These are phyloP conservation scores for Blomia tropicalis DNA, from an alignment of 2,888 invertebrate species.

Conservation along the genomic window DNA sequence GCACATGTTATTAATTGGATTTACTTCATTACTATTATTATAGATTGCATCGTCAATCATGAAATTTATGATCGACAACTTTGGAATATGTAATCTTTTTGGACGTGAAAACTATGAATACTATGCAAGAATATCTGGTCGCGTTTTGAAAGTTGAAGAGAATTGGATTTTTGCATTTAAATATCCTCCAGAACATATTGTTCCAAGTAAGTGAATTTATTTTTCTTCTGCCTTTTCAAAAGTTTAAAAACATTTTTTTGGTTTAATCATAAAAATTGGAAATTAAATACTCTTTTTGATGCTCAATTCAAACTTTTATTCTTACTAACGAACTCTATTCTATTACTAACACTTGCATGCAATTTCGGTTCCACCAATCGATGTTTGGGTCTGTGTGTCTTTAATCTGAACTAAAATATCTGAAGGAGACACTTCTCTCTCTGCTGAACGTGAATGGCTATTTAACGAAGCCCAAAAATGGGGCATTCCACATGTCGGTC, in stretches of 20 bases:
- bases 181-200: conserved; percentile 54
- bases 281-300: background rate
- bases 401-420: background rate
- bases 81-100: conserved; percentile 84
- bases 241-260: no score
- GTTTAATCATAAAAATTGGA: no score
- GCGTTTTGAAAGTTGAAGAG: conserved; percentile 76
- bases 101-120: conserved; percentile 86
- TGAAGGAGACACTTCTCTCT: conserved; percentile 53
- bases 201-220: conserved; percentile 40
- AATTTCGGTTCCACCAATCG: no score
- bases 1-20: background rate
- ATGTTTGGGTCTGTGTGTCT: background rate
- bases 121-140: conserved; percentile 80
- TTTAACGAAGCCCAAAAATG: conserved; percentile 75
- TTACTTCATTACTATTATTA: no score
- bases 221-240: conserved; percentile 33
- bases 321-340: background rate
- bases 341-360: background rate
- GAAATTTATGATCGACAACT: conserved; percentile 92
- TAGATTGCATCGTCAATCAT: conserved; percentile 86
- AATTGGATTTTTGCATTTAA: conserved; percentile 90
- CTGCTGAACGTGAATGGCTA: conserved; percentile 74
- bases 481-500: conserved; percentile 43
- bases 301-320: background rate